Evolutionary conservation across 2,797 vertebrate genomes (phyloP), one percentile per base, ranked within the genome.

Genomic region (Loris lydekkerianus): DNA sequence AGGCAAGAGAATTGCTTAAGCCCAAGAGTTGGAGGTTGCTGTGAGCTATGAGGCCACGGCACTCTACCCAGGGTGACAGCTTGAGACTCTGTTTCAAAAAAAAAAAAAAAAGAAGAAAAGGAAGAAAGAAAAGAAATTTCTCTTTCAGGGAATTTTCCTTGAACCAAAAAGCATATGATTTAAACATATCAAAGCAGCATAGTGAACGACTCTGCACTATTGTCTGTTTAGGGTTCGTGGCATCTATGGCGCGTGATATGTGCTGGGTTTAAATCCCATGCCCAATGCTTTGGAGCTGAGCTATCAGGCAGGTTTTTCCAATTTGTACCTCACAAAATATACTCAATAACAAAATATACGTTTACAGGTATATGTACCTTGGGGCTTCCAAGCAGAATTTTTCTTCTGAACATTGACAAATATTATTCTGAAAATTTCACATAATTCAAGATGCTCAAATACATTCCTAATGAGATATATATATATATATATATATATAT

Each of bases 121-220:
- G 13, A 49, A 49, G 46, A 49, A 49, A 49, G 49, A 14, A 49
- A 49, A 80, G 29, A 89, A 78, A 37, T 34, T 76, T 65, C 20
- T 43, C 31, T 7, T 92, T 40, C 14, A 49, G 81, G 31, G 49
- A 80, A 21, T 46, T 58, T 73, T 27, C 46, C 21, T 63, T 93
- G 88, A 93, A 67, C 31, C 27, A 72, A 91, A 84, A 93, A 72
- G n/a, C 88, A 25, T 82, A 94, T 94, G 53, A 81, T 29, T 78
- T 87, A 91, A 65, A 89, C 70, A 86, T 85, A 40, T 3, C 21
- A 82, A 83, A 58, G 29, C 7, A 46, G 58, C n/a, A 0, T 27
- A 95, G 8, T 78, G 27, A 94, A 86, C 86, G 43, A 60, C 60
- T 3, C 10, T 15, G 9, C 15, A 14, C 23, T 61, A 10, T 6